Evolutionary conservation across 2,113 vertebrate species (phyloP).

Genomic region (Enhydra lutris): DNA sequence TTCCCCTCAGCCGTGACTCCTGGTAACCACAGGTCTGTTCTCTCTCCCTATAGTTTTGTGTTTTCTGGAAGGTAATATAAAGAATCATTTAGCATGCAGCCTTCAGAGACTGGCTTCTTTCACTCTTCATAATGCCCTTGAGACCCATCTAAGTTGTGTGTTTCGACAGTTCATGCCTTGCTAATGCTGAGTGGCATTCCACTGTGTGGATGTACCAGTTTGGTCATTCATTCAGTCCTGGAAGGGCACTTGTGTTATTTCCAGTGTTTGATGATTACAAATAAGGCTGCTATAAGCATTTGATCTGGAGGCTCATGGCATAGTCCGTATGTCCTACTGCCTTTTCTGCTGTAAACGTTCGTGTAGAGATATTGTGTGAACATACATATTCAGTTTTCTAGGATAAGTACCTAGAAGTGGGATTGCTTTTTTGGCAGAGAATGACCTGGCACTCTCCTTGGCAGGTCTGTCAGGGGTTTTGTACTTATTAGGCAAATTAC

Average conservation of each 20-base stretch:
- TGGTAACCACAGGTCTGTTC: background rate
- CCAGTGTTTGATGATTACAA: background rate
- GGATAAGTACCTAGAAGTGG: background rate
- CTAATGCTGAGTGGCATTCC: background rate
- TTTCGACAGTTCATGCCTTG: background rate
- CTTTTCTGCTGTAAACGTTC: background rate
- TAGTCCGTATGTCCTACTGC: background rate
- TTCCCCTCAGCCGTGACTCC: background rate
- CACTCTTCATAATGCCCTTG: background rate
- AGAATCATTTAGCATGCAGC: background rate
- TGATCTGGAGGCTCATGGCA: background rate
- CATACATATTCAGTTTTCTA: background rate
- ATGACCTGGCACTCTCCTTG: background rate
- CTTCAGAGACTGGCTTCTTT: conserved; percentile 6
- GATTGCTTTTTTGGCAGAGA: background rate
- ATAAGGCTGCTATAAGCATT: background rate
- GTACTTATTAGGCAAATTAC: background rate
- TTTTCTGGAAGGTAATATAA: background rate
- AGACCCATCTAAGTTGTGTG: background rate
- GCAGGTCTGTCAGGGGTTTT: background rate
- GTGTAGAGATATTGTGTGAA: background rate
- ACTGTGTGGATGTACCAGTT: background rate
- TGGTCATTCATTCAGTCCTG: background rate
- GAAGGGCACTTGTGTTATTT: background rate
- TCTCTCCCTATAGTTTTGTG: background rate